Evolutionary conservation across 2,888 invertebrate genomes (phyloP).

Genomic region (Apocheima hispidaria): DNA sequence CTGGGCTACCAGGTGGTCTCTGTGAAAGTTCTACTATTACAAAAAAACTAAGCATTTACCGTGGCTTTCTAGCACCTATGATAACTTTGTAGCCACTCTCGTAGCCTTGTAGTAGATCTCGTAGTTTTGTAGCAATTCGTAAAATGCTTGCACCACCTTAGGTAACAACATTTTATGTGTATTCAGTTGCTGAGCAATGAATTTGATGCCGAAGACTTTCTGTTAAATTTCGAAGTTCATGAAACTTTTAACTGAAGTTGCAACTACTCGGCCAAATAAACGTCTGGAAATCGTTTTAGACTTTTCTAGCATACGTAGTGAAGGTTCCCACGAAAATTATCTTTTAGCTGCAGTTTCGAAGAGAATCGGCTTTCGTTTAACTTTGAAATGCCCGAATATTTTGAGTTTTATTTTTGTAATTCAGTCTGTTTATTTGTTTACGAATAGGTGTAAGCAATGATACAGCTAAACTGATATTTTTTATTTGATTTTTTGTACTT

Average conservation of each 20-base stretch:
- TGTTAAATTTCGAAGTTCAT: constrained; percentile 13
- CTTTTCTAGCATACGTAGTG: constrained; percentile 7
- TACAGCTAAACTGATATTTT: no score
- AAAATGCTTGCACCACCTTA: constrained; percentile 9
- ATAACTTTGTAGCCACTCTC: constrained; percentile 5
- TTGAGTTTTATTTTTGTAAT: no score
- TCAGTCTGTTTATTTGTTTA: no score
- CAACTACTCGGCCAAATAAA: constrained; percentile 11
- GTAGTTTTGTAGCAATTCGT: constrained; percentile 9
- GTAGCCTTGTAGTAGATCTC: constrained; percentile 10
- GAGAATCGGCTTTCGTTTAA: neutral
- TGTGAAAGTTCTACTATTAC: no score
- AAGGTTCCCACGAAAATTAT: constrained; percentile 1
- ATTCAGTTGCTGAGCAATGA: constrained; percentile 18
- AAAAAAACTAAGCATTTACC: no score
- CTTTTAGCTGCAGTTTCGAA: neutral
- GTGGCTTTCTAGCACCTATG: no score
- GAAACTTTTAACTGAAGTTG: constrained; percentile 28
- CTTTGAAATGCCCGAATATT: neutral
- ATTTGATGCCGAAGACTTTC: constrained; percentile 23
- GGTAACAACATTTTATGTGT: constrained; percentile 21
- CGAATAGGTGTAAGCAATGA: no score
- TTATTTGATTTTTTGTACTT: no score
- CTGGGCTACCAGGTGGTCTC: no score
- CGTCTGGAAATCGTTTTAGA: neutral